A percentile compares a stretch with the other conserved stretches of the same genome.
Conservation (phyloP, 2,888 invertebrate species). For the Carabus problematicus region DNA sequence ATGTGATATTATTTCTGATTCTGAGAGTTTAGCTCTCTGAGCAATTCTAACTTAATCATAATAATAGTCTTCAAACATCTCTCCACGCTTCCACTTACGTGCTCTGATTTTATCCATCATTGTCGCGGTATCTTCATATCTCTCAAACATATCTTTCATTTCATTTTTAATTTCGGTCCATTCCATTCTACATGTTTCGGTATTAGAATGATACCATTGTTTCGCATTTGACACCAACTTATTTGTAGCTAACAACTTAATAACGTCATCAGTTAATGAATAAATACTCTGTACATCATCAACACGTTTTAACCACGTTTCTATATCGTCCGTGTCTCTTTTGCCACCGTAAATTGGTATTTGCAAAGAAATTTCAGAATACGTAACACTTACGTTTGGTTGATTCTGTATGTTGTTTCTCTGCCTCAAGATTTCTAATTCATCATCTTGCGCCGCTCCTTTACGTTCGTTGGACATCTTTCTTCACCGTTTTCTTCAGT, state of each 20-base stretch:
- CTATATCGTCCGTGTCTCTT: neutral
- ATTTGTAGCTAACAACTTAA: constrained; percentile 9
- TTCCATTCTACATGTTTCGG: neutral
- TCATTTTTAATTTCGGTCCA: constrained; percentile 8
- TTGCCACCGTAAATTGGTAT: neutral
- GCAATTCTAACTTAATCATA: constrained; percentile 19
- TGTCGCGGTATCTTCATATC: constrained; percentile 15
- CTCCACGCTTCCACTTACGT: constrained; percentile 15
- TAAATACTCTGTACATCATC: constrained; percentile 4
- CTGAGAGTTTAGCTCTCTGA: constrained; percentile 14
- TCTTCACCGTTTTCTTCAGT: constrained; percentile 6
- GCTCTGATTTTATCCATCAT: constrained; percentile 15
- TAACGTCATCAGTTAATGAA: constrained; percentile 4
- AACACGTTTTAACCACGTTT: constrained; percentile 8
- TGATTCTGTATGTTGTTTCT: constrained; percentile 20
- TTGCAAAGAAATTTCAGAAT: constrained; percentile 1
- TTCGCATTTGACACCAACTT: constrained; percentile 7
- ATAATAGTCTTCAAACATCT: constrained; percentile 22
- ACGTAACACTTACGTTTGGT: neutral
- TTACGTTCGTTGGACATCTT: neutral
- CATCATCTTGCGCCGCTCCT: neutral
- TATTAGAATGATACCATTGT: constrained; percentile 4
- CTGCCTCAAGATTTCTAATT: constrained; percentile 2
- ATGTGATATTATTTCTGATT: constrained; percentile 18
- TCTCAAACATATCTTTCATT: constrained; percentile 14